Percentiles rank a stretch among this genome's conserved stretches.
Conservation (phyloP, 2,888 invertebrate genomes). For the Odontocerum albicorne region DNA sequence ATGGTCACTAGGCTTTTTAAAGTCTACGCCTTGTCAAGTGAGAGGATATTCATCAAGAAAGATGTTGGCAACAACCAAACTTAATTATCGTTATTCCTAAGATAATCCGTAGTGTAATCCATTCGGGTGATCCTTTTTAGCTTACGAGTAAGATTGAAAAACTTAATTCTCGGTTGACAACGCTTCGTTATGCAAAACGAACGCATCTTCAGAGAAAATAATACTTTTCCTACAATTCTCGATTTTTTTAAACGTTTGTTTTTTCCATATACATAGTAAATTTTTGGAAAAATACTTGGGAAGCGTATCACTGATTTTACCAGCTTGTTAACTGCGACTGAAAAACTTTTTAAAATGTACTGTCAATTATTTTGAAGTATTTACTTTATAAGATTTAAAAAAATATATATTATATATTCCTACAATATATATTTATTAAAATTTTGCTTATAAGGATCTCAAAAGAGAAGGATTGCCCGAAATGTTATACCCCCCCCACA, state of each 20-base stretch:
- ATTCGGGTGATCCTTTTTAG: constrained; percentile 9
- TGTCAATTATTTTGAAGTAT: constrained; percentile 30
- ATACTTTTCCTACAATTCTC: too few relatives aligned
- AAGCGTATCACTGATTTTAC: neutral
- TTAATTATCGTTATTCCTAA: constrained; percentile 14
- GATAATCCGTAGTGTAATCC: constrained; percentile 2
- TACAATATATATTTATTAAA: neutral
- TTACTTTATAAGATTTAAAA: constrained; percentile 16
- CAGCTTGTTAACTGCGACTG: constrained; percentile 16
- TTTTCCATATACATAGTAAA: too few relatives aligned
- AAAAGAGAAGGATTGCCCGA: constrained; percentile 2
- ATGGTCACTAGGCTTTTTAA: constrained; percentile 55
- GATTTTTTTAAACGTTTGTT: too few relatives aligned
- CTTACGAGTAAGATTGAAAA: too few relatives aligned
- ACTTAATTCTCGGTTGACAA: too few relatives aligned
- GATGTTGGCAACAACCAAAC: constrained; percentile 16
- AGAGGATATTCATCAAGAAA: constrained; percentile 32
- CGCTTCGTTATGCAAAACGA: too few relatives aligned
- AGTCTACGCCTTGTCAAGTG: constrained; percentile 51
- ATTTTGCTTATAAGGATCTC: constrained; percentile 3
- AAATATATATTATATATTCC: too few relatives aligned
- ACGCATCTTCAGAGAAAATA: too few relatives aligned
- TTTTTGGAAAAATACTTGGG: too few relatives aligned
- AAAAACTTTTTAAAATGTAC: constrained; percentile 10
- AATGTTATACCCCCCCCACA: too few relatives aligned